A percentile compares a stretch with the other conserved stretches of the same genome.
These are phyloP conservation scores for cattle (Bos taurus) DNA, from an alignment of 2,113 vertebrate species.

Conservation along the genomic window DNA sequence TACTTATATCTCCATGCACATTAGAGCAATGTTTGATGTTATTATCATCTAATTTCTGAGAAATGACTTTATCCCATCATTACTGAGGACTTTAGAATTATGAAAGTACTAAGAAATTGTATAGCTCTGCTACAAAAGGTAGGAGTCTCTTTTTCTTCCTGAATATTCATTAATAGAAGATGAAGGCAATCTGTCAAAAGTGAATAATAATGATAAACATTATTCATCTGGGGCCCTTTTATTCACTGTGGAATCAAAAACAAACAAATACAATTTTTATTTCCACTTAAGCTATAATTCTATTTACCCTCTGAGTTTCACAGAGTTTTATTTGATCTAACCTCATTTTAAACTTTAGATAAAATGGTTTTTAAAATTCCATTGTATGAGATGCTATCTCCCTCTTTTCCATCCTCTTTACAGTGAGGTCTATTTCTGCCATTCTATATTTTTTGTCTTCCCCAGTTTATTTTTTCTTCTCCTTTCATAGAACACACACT, in stretches of 20 bases:
- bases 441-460: background rate
- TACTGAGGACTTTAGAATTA: background rate
- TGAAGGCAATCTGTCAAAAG: background rate
- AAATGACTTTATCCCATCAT: background rate
- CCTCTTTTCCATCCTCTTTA: background rate
- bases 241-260: background rate
- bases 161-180: background rate
- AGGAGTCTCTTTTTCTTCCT: background rate
- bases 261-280: background rate
- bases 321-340: background rate
- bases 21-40: background rate
- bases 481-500: background rate
- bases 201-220: background rate
- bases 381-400: background rate
- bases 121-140: background rate
- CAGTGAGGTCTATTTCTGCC: background rate
- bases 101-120: background rate
- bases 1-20: background rate
- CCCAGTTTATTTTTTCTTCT: background rate
- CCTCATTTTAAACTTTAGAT: background rate
- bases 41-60: background rate
- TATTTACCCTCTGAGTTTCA: background rate
- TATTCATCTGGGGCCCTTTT: background rate
- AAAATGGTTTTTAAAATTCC: background rate
- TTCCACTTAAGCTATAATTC: background rate